These are phyloP conservation scores for Brachyhypopomus gauderio DNA, from an alignment of 2,113 vertebrate genomes.

Conservation along the genomic window DNA sequence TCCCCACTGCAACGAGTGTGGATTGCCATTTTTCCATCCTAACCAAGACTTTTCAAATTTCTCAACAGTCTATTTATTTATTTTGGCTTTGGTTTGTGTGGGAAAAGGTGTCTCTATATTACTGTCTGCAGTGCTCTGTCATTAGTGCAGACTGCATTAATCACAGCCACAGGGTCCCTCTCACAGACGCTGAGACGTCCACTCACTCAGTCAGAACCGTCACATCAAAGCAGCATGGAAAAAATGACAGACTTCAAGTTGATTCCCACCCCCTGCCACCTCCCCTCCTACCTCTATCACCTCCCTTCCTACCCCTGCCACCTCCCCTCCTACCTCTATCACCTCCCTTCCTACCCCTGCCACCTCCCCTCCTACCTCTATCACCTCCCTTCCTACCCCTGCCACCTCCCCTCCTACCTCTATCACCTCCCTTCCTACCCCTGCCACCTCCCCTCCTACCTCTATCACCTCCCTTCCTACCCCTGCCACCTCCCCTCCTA, in stretches of 20 bases:
- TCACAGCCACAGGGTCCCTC: constrained; percentile 5
- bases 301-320: neutral
- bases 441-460: neutral
- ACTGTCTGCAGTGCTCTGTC: neutral
- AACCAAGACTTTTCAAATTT: neutral
- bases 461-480: too few species aligned
- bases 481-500: neutral
- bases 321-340: neutral
- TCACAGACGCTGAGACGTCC: constrained; percentile 18
- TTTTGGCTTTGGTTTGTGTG: neutral
- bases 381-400: neutral
- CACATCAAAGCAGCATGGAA: constrained; percentile 35
- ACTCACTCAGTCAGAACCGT: constrained; percentile 25
- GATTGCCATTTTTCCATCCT: neutral
- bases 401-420: neutral
- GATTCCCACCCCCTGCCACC: neutral
- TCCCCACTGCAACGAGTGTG: neutral
- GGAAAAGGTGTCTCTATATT: neutral
- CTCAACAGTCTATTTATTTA: neutral
- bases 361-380: neutral
- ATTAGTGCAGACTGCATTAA: constrained; percentile 24
- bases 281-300: neutral
- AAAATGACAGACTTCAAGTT: constrained; percentile 39
- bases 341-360: constrained; percentile 8
- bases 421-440: neutral